Conservation (phyloP, 2,888 invertebrate genomes). For the Morinoia aosen region DNA sequence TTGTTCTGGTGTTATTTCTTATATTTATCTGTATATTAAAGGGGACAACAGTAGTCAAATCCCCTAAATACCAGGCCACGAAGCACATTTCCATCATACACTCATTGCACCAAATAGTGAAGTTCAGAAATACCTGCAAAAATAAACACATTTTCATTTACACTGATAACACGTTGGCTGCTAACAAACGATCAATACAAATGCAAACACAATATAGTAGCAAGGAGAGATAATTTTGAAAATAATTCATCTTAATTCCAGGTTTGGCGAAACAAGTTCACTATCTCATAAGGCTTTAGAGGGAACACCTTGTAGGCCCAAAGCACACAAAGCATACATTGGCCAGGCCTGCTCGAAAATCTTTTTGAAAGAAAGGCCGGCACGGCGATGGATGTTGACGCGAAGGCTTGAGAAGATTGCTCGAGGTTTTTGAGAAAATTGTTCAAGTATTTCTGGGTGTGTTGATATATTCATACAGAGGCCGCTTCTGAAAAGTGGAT, state of each 20-base stretch:
- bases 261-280: background rate
- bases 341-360: slow-evolving; percentile 8
- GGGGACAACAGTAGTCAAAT: too few relatives aligned
- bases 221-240: background rate
- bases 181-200: too few relatives aligned
- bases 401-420: slow-evolving; percentile 8
- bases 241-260: background rate
- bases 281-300: background rate
- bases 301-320: background rate
- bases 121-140: too few relatives aligned
- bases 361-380: background rate
- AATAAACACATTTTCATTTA: too few relatives aligned
- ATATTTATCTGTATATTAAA: too few relatives aligned
- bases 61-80: too few relatives aligned
- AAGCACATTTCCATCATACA: too few relatives aligned
- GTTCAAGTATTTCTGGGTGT: slow-evolving; percentile 30
- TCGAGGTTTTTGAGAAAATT: slow-evolving; percentile 43
- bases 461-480: slow-evolving; percentile 40
- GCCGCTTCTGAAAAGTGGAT: slow-evolving; percentile 36
- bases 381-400: slow-evolving; percentile 32
- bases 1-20: too few relatives aligned
- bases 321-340: background rate
- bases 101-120: too few relatives aligned
- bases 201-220: too few relatives aligned
- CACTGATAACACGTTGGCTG: too few relatives aligned